Evolutionary conservation across 2,797 vertebrate species (phyloP).

Genomic region (Sebastes ruberrimus): DNA sequence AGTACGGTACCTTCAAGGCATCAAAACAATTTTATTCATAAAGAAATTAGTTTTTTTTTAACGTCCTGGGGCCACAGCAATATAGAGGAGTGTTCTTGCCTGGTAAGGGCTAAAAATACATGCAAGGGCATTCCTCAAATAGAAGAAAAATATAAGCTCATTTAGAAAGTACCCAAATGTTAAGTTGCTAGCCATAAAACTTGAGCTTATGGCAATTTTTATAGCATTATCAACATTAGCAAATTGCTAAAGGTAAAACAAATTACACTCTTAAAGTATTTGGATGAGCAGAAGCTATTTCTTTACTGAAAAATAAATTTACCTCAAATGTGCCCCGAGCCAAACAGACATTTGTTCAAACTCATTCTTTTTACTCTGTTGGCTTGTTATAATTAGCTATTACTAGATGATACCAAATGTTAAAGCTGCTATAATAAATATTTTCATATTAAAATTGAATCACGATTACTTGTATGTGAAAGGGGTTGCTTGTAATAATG

Average conservation of each 20-base stretch:
- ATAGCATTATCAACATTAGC: not conserved
- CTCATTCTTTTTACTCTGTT: not conserved
- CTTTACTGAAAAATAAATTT: not conserved
- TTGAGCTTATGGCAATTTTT: not conserved
- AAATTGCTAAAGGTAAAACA: conserved; percentile 10
- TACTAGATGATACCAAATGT: not conserved
- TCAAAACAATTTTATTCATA: conserved; percentile 34
- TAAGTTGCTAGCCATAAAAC: not conserved
- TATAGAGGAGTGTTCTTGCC: conserved; percentile 3
- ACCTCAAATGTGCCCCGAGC: not conserved
- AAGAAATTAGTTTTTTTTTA: not conserved
- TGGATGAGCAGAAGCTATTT: not conserved
- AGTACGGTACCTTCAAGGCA: conserved; percentile 7
- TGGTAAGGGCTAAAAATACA: not conserved
- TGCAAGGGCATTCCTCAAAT: not conserved
- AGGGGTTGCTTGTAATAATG: not conserved
- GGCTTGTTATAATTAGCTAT: not conserved
- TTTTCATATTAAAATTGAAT: not conserved
- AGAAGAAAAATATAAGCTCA: not conserved
- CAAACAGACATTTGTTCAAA: not conserved
- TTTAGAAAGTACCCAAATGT: conserved; percentile 13
- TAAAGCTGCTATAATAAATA: not conserved
- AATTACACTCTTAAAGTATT: not conserved
- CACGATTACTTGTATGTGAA: not conserved
- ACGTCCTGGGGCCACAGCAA: not conserved